Percentiles rank a stretch among this genome's conserved stretches.
Evolutionary conservation across 2,113 vertebrate genomes (phyloP).

Genomic region (Rhodinocichla rosea): DNA sequence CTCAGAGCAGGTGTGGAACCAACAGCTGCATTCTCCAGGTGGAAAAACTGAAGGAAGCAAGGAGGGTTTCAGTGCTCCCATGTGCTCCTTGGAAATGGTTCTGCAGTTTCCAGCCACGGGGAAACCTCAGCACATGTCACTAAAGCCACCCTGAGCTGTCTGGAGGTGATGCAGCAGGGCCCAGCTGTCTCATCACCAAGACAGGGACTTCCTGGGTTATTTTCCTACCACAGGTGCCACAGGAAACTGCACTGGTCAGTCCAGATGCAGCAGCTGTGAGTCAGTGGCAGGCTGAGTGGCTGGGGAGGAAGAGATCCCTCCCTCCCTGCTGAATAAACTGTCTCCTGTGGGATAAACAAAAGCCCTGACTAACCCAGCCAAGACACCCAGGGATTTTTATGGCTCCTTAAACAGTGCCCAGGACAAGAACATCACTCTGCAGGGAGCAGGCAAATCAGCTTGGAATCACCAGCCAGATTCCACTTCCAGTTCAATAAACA

Average conservation of each 20-base stretch:
- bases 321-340: neutral
- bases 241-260: slow-evolving; percentile 12
- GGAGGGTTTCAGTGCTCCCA: neutral
- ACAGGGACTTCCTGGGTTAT: neutral
- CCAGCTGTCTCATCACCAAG: neutral
- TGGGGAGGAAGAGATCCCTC: neutral
- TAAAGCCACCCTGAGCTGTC: neutral
- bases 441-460: neutral
- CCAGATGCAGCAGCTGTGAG: neutral
- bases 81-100: neutral
- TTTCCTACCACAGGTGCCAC: neutral
- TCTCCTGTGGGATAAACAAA: neutral
- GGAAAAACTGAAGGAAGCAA: fast-evolving
- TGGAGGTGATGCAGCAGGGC: neutral
- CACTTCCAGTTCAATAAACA: neutral
- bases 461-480: neutral
- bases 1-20: neutral
- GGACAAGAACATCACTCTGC: neutral
- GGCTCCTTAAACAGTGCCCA: neutral
- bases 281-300: neutral
- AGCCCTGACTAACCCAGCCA: neutral
- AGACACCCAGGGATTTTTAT: neutral
- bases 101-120: neutral
- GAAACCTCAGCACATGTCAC: neutral
- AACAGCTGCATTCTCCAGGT: neutral